Evolutionary conservation across 2,113 vertebrate species (phyloP).

Genomic region (Oryzias javanicus): DNA sequence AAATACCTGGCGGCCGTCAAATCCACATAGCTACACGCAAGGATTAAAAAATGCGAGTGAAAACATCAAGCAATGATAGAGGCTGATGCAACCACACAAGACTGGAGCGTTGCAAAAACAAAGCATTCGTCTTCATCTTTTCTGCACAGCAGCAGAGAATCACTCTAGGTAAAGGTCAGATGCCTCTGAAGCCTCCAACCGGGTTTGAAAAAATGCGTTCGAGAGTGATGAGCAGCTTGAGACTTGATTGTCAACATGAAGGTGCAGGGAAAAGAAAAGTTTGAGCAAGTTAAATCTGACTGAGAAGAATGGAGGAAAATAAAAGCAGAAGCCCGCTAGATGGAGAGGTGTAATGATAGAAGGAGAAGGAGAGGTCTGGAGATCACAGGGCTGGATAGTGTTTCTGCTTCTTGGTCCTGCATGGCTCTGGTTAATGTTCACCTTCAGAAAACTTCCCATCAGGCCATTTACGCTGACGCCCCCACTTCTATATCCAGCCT

Average conservation of each 20-base stretch:
- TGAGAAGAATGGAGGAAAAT: slow-evolving; percentile 19
- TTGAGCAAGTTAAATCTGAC: slow-evolving; percentile 34
- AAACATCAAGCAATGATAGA: slow-evolving; percentile 14
- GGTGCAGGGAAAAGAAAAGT: neutral
- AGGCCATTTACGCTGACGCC: slow-evolving; percentile 24
- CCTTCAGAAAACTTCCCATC: slow-evolving; percentile 36
- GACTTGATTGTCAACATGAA: slow-evolving; percentile 4
- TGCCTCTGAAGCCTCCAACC: slow-evolving; percentile 5
- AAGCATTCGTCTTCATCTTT: slow-evolving; percentile 46
- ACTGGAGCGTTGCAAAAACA: slow-evolving; percentile 41
- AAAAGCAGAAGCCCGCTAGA: slow-evolving; percentile 41
- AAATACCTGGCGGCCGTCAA: slow-evolving; percentile 49
- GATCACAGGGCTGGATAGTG: slow-evolving; percentile 63
- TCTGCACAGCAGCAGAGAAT: slow-evolving; percentile 21
- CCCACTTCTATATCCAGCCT: slow-evolving; percentile 33
- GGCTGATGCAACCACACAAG: slow-evolving; percentile 23
- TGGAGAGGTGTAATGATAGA: slow-evolving; percentile 59
- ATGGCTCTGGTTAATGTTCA: slow-evolving; percentile 64
- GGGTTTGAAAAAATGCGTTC: slow-evolving; percentile 1
- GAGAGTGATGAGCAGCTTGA: slow-evolving; percentile 1
- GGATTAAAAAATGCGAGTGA: slow-evolving; percentile 1
- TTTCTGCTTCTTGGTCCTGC: slow-evolving; percentile 53
- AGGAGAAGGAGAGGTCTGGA: slow-evolving; percentile 59
- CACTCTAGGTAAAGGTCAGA: slow-evolving; percentile 20
- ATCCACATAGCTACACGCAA: slow-evolving; percentile 39